Evolutionary conservation across 2,113 vertebrate species (phyloP).

Genomic region (Centropristis striata): DNA sequence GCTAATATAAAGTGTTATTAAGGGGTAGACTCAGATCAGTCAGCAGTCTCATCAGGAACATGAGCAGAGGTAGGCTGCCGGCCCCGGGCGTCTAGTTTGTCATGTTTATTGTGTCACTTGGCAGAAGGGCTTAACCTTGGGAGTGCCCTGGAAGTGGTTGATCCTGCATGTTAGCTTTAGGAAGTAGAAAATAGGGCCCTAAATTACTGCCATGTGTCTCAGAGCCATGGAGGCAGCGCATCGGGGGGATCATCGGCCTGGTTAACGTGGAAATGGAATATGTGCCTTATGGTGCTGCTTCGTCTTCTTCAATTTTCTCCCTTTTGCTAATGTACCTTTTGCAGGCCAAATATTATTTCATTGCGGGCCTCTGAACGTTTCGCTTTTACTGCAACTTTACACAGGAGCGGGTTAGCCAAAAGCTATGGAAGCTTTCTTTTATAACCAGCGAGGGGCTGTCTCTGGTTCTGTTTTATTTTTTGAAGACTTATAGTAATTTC

Average conservation of each 20-base stretch:
- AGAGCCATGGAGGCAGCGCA: conserved; percentile 82
- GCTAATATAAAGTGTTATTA: conserved; percentile 61
- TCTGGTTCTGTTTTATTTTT: conserved; percentile 59
- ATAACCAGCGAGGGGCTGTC: conserved; percentile 49
- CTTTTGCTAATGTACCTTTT: conserved; percentile 72
- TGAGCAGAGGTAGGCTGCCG: conserved; percentile 38
- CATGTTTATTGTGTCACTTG: conserved; percentile 83
- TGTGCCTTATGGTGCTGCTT: conserved; percentile 37
- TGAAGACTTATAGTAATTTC: conserved; percentile 49
- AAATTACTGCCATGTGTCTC: conserved; percentile 91
- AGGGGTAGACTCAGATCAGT: conserved; percentile 60
- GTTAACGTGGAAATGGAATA: conserved; percentile 77
- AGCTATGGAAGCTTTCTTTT: conserved; percentile 64
- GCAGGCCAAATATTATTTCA: conserved; percentile 79
- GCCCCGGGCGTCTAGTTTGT: conserved; percentile 76
- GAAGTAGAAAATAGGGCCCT: conserved; percentile 86
- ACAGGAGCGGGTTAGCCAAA: conserved; percentile 46
- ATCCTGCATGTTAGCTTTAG: conserved; percentile 85
- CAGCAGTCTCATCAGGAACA: conserved; percentile 68
- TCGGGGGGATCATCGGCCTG: conserved; percentile 79
- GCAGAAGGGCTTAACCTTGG: conserved; percentile 82
- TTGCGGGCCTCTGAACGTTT: conserved; percentile 29
- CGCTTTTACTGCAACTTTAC: conserved; percentile 50
- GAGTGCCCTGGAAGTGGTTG: conserved; percentile 83
- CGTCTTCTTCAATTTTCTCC: conserved; percentile 48